Evolutionary conservation across 2,888 invertebrate genomes (phyloP).

Genomic region (Frankliniella fusca): DNA sequence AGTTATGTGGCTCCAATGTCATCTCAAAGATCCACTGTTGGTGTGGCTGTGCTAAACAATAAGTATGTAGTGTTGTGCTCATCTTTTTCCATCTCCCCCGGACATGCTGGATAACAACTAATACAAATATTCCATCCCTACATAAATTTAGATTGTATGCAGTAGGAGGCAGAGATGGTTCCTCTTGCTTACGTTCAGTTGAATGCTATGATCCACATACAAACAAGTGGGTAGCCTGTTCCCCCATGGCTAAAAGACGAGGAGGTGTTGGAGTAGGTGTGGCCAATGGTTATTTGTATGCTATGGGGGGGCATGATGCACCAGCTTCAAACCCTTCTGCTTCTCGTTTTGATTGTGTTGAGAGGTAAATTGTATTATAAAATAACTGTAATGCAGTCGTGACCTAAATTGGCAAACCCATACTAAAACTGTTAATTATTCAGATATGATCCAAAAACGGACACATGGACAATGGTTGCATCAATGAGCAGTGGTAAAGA

Average conservation of each 20-base stretch:
- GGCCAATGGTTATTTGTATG: conserved; percentile 83
- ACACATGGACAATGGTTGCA: conserved; percentile 83
- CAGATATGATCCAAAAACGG: conserved; percentile 64
- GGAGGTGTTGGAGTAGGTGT: conserved; percentile 89
- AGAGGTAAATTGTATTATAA: conserved; percentile 61
- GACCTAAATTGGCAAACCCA: conserved; percentile 11
- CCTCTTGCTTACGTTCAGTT: conserved; percentile 82
- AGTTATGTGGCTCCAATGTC: conserved; percentile 86
- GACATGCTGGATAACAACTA: too few species aligned
- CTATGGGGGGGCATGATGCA: conserved; percentile 90
- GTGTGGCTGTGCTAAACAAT: conserved; percentile 78
- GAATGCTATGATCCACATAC: conserved; percentile 75
- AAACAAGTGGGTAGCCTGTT: conserved; percentile 77
- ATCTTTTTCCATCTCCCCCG: background rate
- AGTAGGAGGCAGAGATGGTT: conserved; percentile 88
- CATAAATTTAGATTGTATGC: conserved; percentile 66
- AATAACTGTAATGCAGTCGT: conserved; percentile 29
- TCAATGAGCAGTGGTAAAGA: conserved; percentile 79
- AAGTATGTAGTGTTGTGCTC: conserved; percentile 48
- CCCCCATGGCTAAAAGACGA: conserved; percentile 79
- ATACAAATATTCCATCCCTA: background rate
- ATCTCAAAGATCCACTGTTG: conserved; percentile 82
- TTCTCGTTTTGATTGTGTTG: conserved; percentile 81
- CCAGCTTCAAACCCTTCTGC: conserved; percentile 82
- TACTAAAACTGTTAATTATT: conserved; percentile 27